Evolutionary conservation across 2,113 vertebrate genomes (phyloP), one percentile per base, ranked within the genome.

Genomic region (Notothenia coriiceps): DNA sequence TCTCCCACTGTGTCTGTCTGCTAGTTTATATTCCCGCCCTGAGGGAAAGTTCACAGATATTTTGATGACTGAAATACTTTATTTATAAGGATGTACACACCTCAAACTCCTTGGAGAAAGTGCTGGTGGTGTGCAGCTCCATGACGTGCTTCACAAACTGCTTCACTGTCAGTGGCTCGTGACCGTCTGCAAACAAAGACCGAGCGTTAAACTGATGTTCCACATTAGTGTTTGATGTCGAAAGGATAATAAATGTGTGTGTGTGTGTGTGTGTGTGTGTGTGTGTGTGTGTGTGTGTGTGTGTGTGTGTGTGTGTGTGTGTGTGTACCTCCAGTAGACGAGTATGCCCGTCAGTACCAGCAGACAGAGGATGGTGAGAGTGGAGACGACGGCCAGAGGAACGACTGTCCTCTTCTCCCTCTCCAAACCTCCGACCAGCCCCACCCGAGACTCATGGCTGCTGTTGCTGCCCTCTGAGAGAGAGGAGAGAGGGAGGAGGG

Each of bases 301-400:
- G 69, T 49, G 50, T 18, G 25, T 51, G 46, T 51, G 25, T 59
- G 52, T 61, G 44, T 69, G 44, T 77, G 71, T 61, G 65, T 59
- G n/a, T 64, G n/a, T 93, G 88, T 96, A 99, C 98, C 98, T 99
- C 98, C 98, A 99, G 76, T 99, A 99, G 94, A 99, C 96, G 88
- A 99, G 97, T 91, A 99, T 98, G 93, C 96, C 97, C 92, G 99
- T 96, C 94, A 99, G 97, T 71, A 98, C 95, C 94, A 99, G 93
- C 93, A 99, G 95, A 95, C 98, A 99, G 88, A 99, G 92, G 92
- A 97, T 95, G 91, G 98, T 98, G 92, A 99, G 97, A 66, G 96
- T 96, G 82, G 98, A 99, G 83, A 99, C 97, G 74, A 99, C 95
- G 83, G 97, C 98, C 90, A 99, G 96, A 68, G 98, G 98, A 82